Conservation (phyloP, 2,113 vertebrate genomes). For the Bostrychus sinensis region DNA sequence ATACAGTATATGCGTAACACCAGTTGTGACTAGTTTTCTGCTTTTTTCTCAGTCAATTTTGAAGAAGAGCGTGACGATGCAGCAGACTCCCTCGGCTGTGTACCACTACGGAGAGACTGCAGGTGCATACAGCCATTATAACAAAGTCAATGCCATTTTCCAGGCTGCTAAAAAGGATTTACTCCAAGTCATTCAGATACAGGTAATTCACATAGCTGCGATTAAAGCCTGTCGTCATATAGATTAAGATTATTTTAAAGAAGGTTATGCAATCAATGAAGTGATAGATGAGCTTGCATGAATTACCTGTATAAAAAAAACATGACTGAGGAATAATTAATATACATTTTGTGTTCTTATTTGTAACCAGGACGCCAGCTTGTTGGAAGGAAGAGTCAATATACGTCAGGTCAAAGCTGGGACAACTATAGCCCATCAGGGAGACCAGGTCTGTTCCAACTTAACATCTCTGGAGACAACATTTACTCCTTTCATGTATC, state of each 20-base stretch:
- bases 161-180: slow-evolving; percentile 92
- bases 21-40: not conserved
- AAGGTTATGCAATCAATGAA: too few relatives aligned
- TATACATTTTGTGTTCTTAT: not conserved
- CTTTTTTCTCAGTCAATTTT: slow-evolving; percentile 78
- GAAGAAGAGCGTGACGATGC: slow-evolving; percentile 86
- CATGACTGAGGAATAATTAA: not conserved
- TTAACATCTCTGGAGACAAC: not conserved
- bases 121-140: slow-evolving; percentile 66
- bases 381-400: slow-evolving; percentile 87
- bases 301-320: not conserved
- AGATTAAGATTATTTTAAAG: not conserved
- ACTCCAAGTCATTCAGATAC: slow-evolving; percentile 86
- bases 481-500: too few relatives aligned
- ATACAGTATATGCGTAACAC: too few relatives aligned
- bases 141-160: slow-evolving; percentile 83
- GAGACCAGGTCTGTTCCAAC: slow-evolving; percentile 87
- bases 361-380: slow-evolving; percentile 77
- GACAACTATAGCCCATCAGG: slow-evolving; percentile 86
- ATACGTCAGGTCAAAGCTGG: slow-evolving; percentile 90
- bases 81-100: slow-evolving; percentile 82
- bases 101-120: slow-evolving; percentile 79
- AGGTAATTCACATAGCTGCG: slow-evolving; percentile 66
- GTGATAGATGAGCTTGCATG: too few relatives aligned
- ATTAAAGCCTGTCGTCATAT: not conserved